Conservation (phyloP, 2,797 vertebrate genomes). For the Pseudopleuronectes americanus region DNA sequence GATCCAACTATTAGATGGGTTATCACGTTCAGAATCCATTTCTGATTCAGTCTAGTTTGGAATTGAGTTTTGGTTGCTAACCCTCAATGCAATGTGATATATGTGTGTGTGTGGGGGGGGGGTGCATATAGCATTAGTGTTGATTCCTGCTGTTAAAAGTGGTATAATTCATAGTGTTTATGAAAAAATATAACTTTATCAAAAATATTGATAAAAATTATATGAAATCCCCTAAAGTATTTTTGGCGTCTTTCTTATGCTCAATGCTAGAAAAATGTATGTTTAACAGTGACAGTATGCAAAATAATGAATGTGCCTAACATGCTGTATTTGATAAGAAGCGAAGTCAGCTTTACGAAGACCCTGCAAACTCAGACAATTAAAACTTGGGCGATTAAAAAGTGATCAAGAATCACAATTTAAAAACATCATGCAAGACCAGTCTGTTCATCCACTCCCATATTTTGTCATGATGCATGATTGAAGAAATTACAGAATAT, state of each 20-base stretch:
- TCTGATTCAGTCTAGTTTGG: no score
- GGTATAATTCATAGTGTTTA: no score
- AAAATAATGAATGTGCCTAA: not conserved
- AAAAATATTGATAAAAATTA: no score
- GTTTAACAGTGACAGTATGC: not conserved
- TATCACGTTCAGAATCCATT: no score
- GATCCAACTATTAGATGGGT: no score
- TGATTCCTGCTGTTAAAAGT: no score
- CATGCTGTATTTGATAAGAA: not conserved
- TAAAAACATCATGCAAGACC: not conserved
- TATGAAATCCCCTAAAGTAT: not conserved
- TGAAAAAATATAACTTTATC: no score
- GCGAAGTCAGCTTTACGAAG: not conserved
- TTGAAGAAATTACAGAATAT: slow-evolving; percentile 2
- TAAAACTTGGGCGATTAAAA: not conserved
- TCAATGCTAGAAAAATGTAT: not conserved
- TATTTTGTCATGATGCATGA: not conserved
- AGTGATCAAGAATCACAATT: not conserved
- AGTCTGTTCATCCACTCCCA: no score
- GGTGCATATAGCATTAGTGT: no score
- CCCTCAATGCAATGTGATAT: no score
- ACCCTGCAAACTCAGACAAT: not conserved
- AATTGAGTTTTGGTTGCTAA: no score
- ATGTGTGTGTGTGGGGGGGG: no score
- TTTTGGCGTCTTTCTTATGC: not conserved